Evolutionary conservation across 2,888 invertebrate genomes (phyloP), one percentile per base, ranked within the genome.

Genomic region (Parnassius apollo): DNA sequence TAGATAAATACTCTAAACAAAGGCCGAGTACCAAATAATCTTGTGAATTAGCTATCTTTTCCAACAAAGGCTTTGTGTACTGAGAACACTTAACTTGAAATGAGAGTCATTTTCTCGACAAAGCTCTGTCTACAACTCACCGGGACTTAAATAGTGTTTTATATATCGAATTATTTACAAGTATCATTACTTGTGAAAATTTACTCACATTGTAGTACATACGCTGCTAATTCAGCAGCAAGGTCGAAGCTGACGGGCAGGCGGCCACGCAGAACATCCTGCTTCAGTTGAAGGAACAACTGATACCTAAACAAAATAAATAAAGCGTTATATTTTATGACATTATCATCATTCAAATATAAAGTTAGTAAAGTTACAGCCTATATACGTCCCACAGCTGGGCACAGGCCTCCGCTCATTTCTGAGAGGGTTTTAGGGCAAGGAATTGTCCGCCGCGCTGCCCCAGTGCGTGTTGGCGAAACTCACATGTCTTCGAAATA

Each of bases 261-360:
- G 71, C 98, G 94, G 67, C 98, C 98, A 84, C 98, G 98, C 60
- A 98, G 93, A 74, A 99, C 96, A 85, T 99, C 98, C 93, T 98
- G 97, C 90, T 98, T 98, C 78, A 98, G 95, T 94, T 99, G 98
- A 76, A 99, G 94, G 88, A 98, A 99, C 88, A 98, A 96, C 93
- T 98, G 98, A 92, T 99, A 99, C 93, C 98, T 98, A 78, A 18
- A 64, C 22, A 65, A n/a, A 62, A 58, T 56, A n/a, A 51, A 44
- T 57, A 52, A n/a, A 18, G 64, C 64, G 63, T 54, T 62, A 35
- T 22, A 48, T 35, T 35, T 7, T 4, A 35, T 7, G 35, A 35
- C 4, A 7, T 35, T 35, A 35, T 35, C 25, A 25, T 25, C 35
- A 35, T 35, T 35, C 4, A 4, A 35, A 35, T 35, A 35, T 35